These are phyloP conservation scores for Montipora capricornis DNA, from an alignment of 64 coral and sea anemone species.

Conservation along the genomic window DNA sequence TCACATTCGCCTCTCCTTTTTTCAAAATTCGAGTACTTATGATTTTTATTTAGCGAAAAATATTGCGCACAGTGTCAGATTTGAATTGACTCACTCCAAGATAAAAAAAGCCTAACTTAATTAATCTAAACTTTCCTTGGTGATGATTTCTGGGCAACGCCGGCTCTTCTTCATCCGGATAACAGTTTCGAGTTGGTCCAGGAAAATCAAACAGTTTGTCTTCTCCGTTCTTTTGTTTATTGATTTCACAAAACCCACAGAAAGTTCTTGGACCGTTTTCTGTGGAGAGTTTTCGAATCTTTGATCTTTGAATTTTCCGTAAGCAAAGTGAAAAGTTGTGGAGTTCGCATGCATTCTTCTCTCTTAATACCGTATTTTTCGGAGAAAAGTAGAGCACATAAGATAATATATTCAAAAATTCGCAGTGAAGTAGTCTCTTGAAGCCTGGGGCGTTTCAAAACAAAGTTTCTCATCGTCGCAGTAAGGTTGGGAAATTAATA, in stretches of 20 bases:
- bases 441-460: conserved; percentile 7
- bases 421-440: not conserved
- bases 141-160: too few relatives aligned
- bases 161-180: not conserved
- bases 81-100: too few relatives aligned
- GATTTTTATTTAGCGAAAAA: not conserved
- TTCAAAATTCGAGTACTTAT: not conserved
- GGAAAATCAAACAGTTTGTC: not conserved
- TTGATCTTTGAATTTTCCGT: too few relatives aligned
- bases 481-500: not conserved
- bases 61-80: too few relatives aligned
- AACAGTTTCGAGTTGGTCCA: too few relatives aligned
- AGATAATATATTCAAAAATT: conserved; percentile 21
- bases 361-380: not conserved
- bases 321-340: not conserved
- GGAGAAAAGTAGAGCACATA: not conserved
- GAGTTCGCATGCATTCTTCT: not conserved
- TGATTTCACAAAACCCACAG: not conserved
- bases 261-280: too few relatives aligned
- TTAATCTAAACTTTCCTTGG: too few relatives aligned
- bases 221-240: not conserved
- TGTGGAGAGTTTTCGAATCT: too few relatives aligned
- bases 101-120: too few relatives aligned
- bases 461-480: not conserved
- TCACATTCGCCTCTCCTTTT: not conserved